Percentiles rank a stretch among this genome's conserved stretches.
Evolutionary conservation across 2,888 invertebrate species (phyloP).

Genomic region (Trichogramma evanescens): DNA sequence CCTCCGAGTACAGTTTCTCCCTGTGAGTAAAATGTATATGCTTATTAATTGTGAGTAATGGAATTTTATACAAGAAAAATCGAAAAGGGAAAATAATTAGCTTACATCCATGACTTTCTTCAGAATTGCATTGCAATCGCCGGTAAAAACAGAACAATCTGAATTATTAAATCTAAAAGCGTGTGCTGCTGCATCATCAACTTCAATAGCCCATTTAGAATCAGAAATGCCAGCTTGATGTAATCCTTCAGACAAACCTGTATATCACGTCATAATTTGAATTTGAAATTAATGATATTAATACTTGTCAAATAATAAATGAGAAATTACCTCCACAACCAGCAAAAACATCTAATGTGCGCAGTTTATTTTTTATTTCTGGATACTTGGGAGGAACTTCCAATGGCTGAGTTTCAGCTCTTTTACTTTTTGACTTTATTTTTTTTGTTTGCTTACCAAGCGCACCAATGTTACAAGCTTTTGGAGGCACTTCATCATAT

Average conservation of each 20-base stretch:
- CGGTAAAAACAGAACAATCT: constrained; percentile 66
- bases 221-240: constrained; percentile 64
- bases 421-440: constrained; percentile 54
- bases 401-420: constrained; percentile 27
- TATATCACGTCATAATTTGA: constrained; percentile 1
- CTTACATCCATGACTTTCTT: constrained; percentile 59
- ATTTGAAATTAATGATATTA: not conserved
- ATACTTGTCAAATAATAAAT: not conserved
- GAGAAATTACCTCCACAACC: constrained; percentile 65
- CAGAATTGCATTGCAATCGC: constrained; percentile 72
- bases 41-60: not conserved
- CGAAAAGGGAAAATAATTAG: not conserved
- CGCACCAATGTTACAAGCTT: constrained; percentile 55
- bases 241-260: constrained; percentile 66
- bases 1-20: constrained; percentile 52
- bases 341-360: constrained; percentile 74
- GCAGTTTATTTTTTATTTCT: constrained; percentile 51
- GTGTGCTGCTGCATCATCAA: constrained; percentile 68
- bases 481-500: constrained; percentile 57
- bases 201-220: constrained; percentile 76
- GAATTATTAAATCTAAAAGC: constrained; percentile 74
- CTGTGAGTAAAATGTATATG: constrained; percentile 28
- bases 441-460: constrained; percentile 62
- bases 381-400: constrained; percentile 40
- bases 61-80: not conserved